Conservation (phyloP, 2,113 vertebrate genomes). For the Albula glossodonta region DNA sequence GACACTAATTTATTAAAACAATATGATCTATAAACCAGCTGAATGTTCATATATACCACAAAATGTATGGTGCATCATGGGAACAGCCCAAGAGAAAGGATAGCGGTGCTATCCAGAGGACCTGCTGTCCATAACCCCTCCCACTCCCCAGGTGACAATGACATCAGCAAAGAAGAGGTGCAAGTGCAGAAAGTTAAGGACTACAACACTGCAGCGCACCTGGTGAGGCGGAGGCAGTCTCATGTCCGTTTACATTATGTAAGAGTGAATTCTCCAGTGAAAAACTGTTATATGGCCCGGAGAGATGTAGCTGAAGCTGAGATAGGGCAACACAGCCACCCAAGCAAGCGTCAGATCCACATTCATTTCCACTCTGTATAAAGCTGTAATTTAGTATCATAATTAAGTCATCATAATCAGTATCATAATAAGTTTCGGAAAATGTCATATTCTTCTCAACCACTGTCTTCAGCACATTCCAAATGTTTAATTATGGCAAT, state of each 20-base stretch:
- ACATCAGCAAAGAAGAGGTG: too few relatives aligned
- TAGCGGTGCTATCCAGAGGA: too few relatives aligned
- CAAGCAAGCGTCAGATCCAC: neutral
- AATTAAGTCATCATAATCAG: conserved; percentile 6
- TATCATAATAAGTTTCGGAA: conserved; percentile 25
- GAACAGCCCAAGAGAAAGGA: too few relatives aligned
- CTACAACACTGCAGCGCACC: too few relatives aligned
- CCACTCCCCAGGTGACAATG: neutral
- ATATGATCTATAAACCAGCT: too few relatives aligned
- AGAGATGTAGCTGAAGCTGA: too few relatives aligned
- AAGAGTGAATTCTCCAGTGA: neutral
- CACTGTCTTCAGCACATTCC: conserved; percentile 29
- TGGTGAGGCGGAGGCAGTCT: too few relatives aligned
- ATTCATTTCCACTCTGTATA: neutral
- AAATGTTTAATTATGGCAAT: conserved; percentile 24
- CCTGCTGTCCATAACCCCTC: neutral
- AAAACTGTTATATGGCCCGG: neutral
- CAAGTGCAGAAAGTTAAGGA: too few relatives aligned
- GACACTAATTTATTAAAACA: too few relatives aligned
- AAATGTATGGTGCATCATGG: too few relatives aligned
- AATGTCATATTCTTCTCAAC: conserved; percentile 34
- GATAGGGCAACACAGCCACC: neutral
- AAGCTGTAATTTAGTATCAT: neutral
- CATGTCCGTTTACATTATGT: too few relatives aligned
- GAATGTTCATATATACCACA: too few relatives aligned